phyloP scores from a whole-genome alignment of 2,797 vertebrate genomes.

The Acomys russatus region DNA sequence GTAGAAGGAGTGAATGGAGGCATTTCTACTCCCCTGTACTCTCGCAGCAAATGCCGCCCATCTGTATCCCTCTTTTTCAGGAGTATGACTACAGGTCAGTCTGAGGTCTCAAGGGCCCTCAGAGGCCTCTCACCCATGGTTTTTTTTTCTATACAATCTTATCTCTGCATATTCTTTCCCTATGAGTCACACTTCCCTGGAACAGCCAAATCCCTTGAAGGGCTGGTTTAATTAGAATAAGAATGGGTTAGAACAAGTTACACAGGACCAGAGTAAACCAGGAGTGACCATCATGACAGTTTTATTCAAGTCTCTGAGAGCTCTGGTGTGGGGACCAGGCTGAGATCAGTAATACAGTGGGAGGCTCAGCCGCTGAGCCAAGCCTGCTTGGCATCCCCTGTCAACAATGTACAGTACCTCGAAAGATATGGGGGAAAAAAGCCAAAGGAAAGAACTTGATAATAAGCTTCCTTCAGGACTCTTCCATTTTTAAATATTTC shows the following conservation, averaged over 20 bases:
- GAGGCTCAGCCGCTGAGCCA: constrained; percentile 91
- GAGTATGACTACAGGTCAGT: not conserved
- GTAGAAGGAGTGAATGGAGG: not conserved
- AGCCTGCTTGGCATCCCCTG: constrained; percentile 92
- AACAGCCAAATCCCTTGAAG: not conserved
- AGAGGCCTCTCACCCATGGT: not conserved
- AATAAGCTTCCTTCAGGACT: constrained; percentile 86
- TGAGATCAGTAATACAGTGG: constrained; percentile 91
- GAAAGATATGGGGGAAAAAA: constrained; percentile 74
- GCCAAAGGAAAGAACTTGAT: constrained; percentile 86
- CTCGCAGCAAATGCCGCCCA: not conserved
- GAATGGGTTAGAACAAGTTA: constrained; percentile 63
- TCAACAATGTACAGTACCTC: constrained; percentile 91
- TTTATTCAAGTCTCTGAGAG: constrained; percentile 96
- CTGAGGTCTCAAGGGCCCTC: not conserved
- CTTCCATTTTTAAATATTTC: constrained; percentile 90
- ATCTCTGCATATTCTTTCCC: not conserved
- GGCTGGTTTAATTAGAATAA: constrained; percentile 56
- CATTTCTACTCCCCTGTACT: not conserved
- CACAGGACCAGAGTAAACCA: constrained; percentile 38
- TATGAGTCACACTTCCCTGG: not conserved
- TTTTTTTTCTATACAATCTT: not conserved
- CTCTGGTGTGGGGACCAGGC: constrained; percentile 95
- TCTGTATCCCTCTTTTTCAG: not conserved
- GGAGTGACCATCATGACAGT: constrained; percentile 87